Base-by-base conservation (phyloP, 2,113 vertebrate species). In the Ancistrus triradiatus region DNA sequence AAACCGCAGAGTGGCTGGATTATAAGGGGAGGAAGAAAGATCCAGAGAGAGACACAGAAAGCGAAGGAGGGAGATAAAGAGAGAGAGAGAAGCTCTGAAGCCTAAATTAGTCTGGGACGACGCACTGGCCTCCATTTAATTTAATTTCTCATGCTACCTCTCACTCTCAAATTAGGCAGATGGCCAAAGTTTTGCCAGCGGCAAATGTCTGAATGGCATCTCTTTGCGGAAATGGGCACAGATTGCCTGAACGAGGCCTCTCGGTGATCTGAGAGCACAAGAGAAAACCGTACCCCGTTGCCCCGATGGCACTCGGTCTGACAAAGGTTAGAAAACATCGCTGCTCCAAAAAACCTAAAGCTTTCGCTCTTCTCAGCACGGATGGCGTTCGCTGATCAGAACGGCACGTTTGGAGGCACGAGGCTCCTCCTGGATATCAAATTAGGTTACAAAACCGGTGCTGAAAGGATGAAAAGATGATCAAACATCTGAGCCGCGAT, bases 141-240 rank as follows among this genome's bases (percentile, higher is more conserved):
- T 73, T 64, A 76, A 78, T 77, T 83, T 77, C 66, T 69, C 68
- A 71, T 63, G 71, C 73, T 67, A 73, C 63, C 37, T 37, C 71
- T 76, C 73, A 40, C 63, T 63, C 59, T 74, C 53, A 71, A 52
- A 75, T 77, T 73, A 68, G 73, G 77, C 74, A 81, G 68, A 78
- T 73, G 75, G 72, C 59, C 78, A 68, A 52, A 55, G 40, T 51
- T 31, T 25, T 6, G 64, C 70, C 64, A 25, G 66, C 61, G 67
- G 70, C 64, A 46, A 56, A 57, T 67, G 65, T 59, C 57, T 38
- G 43, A 72, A 72, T 66, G 60, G 63, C 69, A 48, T 71, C 52
- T 38, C 43, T 63, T 59, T n/a, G n/a, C 38, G 24, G 21, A 62
- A 48, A 22, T 13, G 25, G 18, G 37, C 21, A 27, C 46, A 46